phyloP scores from a whole-genome alignment of 2,888 invertebrate genomes.

The Epistrophe eligans region DNA sequence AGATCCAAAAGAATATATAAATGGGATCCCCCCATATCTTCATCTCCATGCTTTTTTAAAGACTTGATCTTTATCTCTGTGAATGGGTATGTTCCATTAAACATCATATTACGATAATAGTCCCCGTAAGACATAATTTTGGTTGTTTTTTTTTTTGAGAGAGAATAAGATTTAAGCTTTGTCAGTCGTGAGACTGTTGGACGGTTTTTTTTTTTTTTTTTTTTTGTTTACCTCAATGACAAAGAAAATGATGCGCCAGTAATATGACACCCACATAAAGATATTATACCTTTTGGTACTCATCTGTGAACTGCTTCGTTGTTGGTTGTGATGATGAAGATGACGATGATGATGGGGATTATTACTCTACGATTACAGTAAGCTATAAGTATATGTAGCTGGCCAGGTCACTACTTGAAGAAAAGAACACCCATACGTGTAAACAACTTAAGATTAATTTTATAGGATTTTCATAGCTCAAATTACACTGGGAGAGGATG shows the following conservation, averaged over 20 bases:
- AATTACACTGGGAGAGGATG: constrained; percentile 51
- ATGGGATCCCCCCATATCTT: background rate
- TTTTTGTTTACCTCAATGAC: background rate
- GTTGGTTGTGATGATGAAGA: constrained; percentile 15
- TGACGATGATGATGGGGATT: constrained; percentile 34
- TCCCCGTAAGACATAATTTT: constrained; percentile 56
- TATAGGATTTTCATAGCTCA: constrained; percentile 69
- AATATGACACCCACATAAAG: constrained; percentile 51
- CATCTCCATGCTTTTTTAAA: background rate
- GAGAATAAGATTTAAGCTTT: constrained; percentile 32
- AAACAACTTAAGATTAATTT: constrained; percentile 52
- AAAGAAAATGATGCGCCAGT: constrained; percentile 34
- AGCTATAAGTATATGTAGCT: constrained; percentile 19
- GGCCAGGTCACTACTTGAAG: background rate
- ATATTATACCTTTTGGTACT: background rate
- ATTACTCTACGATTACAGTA: constrained; percentile 27
- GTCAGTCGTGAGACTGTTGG: constrained; percentile 3
- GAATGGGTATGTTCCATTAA: constrained; percentile 72
- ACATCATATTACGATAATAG: constrained; percentile 68
- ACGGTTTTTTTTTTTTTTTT: background rate
- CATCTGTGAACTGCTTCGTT: background rate
- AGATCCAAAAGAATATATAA: background rate
- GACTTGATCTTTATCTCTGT: constrained; percentile 39
- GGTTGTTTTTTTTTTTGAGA: constrained; percentile 23
- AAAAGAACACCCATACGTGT: constrained; percentile 45